Evolutionary conservation across 2,888 invertebrate genomes (phyloP).

Genomic region (Protonemura montana): DNA sequence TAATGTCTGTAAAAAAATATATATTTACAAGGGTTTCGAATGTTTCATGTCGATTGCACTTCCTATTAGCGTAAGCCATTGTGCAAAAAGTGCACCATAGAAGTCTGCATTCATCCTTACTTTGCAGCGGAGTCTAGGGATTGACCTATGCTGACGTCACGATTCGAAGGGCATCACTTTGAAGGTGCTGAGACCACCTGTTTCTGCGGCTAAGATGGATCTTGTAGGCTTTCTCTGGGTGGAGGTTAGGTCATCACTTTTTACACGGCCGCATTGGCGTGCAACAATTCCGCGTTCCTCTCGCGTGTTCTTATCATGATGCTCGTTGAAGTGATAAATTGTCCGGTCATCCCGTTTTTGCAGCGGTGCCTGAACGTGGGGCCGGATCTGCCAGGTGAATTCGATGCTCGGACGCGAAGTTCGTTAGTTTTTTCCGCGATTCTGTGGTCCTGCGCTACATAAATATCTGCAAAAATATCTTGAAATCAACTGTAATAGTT

Average conservation of each 20-base stretch:
- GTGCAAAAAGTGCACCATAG: not conserved
- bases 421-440: not conserved
- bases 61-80: not conserved
- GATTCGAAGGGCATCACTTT: not conserved
- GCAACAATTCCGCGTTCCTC: not conserved
- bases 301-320: not conserved
- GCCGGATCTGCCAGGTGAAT: not conserved
- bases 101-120: not conserved
- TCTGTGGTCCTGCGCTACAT: not conserved
- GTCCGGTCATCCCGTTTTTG: not conserved
- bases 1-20: not conserved
- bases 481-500: not conserved
- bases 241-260: constrained; percentile 24
- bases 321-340: not conserved
- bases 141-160: not conserved
- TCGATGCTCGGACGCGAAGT: not conserved
- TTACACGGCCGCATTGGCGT: not conserved
- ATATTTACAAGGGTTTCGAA: not conserved
- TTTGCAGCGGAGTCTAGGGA: not conserved
- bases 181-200: constrained; percentile 17
- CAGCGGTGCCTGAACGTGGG: not conserved
- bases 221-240: constrained; percentile 1
- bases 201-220: not conserved
- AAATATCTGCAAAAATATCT: not conserved
- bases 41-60: not conserved